Evolutionary conservation across 2,113 vertebrate genomes (phyloP), one percentile per base, ranked within the genome.

Genomic region (Hemichromis elongatus): DNA sequence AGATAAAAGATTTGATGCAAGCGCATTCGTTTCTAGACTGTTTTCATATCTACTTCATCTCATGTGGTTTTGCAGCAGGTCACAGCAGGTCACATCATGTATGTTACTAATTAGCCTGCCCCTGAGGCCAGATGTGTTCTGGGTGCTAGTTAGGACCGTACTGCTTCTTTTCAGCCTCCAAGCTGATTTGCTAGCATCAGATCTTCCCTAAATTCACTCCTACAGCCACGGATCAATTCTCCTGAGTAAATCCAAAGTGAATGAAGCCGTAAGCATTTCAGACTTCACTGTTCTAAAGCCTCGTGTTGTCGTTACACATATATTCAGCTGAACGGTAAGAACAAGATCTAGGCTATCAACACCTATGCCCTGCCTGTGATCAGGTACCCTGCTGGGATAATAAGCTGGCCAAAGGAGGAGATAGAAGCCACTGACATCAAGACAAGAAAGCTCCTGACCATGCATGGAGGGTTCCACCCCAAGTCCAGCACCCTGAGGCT

Each of bases 231-330:
- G 24, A 35, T 66, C n/a, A 52, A 37, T 35, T 61, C 45, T 21
- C 42, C 50, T 54, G 21, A 83, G 16, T 82, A 75, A 87, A 87
- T 82, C 79, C 78, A 40, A 21, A 37, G 10, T 16, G 14, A 68
- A 83, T 80, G 30, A 81, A 79, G 26, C 7, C 2, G 45, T 70
- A 40, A 84, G 66, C 11, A 3, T 24, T 33, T 84, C 33, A 11
- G 70, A 24, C 42, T 63, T 45, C 4, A 78, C 9, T 9, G 1
- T 81, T 88, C 52, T 85, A 57, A 33, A 30, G 26, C 81, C 47
- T 90, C 40, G 14, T 88, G 11, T 35, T 42, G 21, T 26, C 61
- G 82, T 87, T 87, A 59, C n/a, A n/a, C n/a, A n/a, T n/a, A n/a
- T n/a, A n/a, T n/a, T n/a, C n/a, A n/a, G n/a, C n/a, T n/a, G n/a